Base-by-base conservation (phyloP, 2,797 vertebrate species). In the Cossypha niveicapilla region DNA sequence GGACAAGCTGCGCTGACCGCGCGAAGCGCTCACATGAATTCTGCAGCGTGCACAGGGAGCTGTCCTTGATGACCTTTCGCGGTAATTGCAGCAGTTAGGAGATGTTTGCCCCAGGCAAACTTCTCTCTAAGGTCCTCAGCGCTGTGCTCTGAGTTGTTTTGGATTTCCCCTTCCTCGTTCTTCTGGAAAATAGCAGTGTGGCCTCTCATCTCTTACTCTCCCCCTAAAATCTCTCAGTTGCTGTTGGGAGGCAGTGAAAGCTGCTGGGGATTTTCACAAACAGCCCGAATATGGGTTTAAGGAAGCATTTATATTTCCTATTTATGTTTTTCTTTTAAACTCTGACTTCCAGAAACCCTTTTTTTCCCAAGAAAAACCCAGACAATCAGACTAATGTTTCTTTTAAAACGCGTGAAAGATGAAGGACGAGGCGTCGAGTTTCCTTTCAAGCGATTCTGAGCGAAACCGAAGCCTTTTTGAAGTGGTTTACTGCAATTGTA, bases 1-100 rank as follows among this genome's bases (percentile, higher is more conserved):
- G 13, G 45, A 45, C 53, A 76, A 41, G 35, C 68, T 82, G 76
- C 9, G 1, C 44, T 54, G 58, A 53, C 44, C 77, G 16, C 6
- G 3, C 28, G 2, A 79, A 92, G 76, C 9, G 57, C 72, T 92
- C 45, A 1, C 63, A 12, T 35, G 44, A 48, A 9, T 56, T 86
- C 41, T 62, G 79, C 13, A 34, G 39, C 82, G 6, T 35, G 25
- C 60, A 13, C 1, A 6, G 51, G 28, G 88, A 82, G 62, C 48
- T 82, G 91, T 90, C 83, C 93, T 90, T 70, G 73, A 57, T 92
- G 88, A 88, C 73, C 90, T 90, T 75, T 88, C 25, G 15, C 1
- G 1, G 88, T 95, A 88, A 90, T 92, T 90, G 75, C 65, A 70
- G 62, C 56, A 79, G 53, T 76, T 27, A 51, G 76, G 67, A 92